Evolutionary conservation across 2,113 vertebrate genomes (phyloP).

Genomic region (crab-eating macaque (Macaca fascicularis)): DNA sequence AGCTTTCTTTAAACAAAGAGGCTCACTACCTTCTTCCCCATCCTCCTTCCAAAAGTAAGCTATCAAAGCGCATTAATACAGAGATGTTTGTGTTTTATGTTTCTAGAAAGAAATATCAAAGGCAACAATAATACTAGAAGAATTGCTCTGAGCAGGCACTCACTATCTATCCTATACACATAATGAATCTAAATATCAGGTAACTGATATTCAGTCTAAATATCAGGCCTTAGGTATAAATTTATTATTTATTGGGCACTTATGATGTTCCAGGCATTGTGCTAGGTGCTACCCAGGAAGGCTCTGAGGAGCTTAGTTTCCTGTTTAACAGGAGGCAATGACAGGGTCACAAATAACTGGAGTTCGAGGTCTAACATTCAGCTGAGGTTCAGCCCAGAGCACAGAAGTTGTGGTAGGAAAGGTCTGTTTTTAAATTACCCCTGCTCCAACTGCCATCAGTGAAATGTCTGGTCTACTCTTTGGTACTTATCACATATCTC

Average conservation of each 20-base stretch:
- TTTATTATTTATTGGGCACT: not conserved
- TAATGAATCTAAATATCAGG: not conserved
- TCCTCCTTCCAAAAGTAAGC: not conserved
- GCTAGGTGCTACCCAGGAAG: not conserved
- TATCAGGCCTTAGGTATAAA: not conserved
- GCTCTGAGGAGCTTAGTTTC: not conserved
- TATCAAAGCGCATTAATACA: not conserved
- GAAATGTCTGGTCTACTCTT: not conserved
- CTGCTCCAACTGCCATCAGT: not conserved
- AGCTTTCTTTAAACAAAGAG: constrained; percentile 57
- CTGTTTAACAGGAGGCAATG: not conserved
- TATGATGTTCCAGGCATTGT: not conserved
- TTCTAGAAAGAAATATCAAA: constrained; percentile 49
- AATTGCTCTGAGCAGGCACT: not conserved
- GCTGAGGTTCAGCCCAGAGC: not conserved
- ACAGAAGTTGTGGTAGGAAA: not conserved
- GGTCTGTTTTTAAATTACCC: not conserved
- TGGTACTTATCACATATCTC: not conserved
- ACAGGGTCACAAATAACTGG: not conserved
- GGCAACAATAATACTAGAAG: not conserved
- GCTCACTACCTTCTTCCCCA: not conserved
- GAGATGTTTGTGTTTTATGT: constrained; percentile 27
- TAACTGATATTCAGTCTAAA: not conserved
- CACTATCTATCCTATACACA: not conserved
- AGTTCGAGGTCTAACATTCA: not conserved